These are phyloP conservation scores for Heteractis magnifica DNA, from an alignment of 92 coral and sea anemone genomes.

Conservation along the genomic window DNA sequence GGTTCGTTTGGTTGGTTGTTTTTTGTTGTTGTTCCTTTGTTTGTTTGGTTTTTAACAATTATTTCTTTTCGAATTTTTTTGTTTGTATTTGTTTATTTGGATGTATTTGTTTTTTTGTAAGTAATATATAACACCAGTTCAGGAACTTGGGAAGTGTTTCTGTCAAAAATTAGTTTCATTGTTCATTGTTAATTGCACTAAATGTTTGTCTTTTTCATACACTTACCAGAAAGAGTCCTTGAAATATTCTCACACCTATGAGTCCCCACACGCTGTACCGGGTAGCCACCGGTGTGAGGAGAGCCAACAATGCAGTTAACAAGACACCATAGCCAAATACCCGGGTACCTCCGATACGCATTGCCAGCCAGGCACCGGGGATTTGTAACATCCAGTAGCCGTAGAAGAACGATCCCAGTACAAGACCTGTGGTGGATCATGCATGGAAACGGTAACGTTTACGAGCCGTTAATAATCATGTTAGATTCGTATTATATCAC, in stretches of 20 bases:
- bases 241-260: slow-evolving; percentile 85
- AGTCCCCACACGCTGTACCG: slow-evolving; percentile 88
- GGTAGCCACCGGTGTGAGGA: slow-evolving; percentile 90
- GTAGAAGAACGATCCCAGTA: slow-evolving; percentile 94
- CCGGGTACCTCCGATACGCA: slow-evolving; percentile 97
- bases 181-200: not conserved
- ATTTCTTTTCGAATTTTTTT: no score
- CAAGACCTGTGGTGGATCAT: slow-evolving; percentile 66
- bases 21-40: no score
- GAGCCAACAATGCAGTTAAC: slow-evolving; percentile 80
- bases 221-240: slow-evolving; percentile 95
- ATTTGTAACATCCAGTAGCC: slow-evolving; percentile 97
- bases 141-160: no score
- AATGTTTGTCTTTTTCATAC: not conserved
- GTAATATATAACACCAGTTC: not conserved
- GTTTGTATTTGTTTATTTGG: no score
- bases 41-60: no score
- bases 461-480: not conserved
- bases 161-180: not conserved
- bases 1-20: no score
- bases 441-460: not conserved
- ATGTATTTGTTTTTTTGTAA: no score
- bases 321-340: slow-evolving; percentile 99
- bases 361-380: slow-evolving; percentile 98
- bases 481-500: not conserved